These are phyloP conservation scores for Drosophila formosana DNA, from an alignment of 2,888 invertebrate genomes.

Conservation along the genomic window DNA sequence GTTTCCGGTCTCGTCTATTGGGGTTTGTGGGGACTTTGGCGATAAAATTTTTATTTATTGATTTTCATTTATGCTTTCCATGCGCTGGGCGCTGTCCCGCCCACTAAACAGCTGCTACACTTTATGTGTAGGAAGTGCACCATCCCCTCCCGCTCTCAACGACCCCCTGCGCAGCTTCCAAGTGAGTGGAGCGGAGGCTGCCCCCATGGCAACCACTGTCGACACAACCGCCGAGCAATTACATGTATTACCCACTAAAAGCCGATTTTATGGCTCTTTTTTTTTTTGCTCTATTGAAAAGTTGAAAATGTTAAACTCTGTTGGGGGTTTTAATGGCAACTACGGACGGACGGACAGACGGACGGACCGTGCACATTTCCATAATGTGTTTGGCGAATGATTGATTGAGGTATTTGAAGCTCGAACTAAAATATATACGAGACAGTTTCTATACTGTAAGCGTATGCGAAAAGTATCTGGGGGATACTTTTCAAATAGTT, in stretches of 20 bases:
- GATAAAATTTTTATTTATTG: slow-evolving; percentile 76
- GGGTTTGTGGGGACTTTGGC: slow-evolving; percentile 40
- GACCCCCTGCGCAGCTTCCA: background rate
- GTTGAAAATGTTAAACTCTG: slow-evolving; percentile 13
- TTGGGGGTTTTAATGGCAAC: slow-evolving; percentile 1
- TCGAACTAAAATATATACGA: too few species aligned
- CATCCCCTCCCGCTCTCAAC: background rate
- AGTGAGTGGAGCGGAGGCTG: background rate
- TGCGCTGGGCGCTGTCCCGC: slow-evolving; percentile 51
- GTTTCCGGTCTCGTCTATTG: background rate
- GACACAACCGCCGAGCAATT: slow-evolving; percentile 45
- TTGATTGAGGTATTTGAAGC: slow-evolving; percentile 4
- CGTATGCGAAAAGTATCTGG: too few species aligned
- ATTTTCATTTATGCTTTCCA: slow-evolving; percentile 73
- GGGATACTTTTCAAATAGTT: background rate
- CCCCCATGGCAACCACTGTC: slow-evolving; percentile 9
- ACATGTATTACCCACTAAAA: slow-evolving; percentile 53
- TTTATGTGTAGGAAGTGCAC: slow-evolving; percentile 37
- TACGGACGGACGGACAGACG: background rate
- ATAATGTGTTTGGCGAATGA: background rate
- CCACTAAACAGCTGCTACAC: slow-evolving; percentile 73
- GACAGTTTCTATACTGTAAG: too few species aligned
- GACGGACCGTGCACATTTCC: background rate
- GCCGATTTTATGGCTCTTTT: slow-evolving; percentile 42
- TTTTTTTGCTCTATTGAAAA: slow-evolving; percentile 5